Percentiles rank a stretch among this genome's conserved stretches.
phyloP scores from a whole-genome alignment of 2,888 invertebrate species.

The Hypomecis punctinalis region DNA sequence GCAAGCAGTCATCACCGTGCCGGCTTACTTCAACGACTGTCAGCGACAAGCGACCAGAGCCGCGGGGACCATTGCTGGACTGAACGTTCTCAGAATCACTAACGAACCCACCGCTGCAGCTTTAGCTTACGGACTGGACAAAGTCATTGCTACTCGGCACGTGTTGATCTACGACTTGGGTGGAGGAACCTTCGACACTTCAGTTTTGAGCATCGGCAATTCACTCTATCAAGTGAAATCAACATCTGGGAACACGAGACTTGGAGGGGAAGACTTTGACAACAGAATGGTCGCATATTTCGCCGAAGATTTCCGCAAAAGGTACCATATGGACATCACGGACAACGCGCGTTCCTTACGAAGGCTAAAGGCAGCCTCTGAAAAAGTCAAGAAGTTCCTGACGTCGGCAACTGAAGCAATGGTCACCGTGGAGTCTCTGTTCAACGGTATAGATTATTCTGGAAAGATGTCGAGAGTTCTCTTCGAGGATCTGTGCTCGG shows the following conservation, averaged over 20 bases:
- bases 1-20: slow-evolving; percentile 72
- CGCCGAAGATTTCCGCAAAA: slow-evolving; percentile 65
- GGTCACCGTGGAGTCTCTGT: slow-evolving; percentile 59
- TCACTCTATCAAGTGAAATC: slow-evolving; percentile 66
- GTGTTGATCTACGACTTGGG: slow-evolving; percentile 70
- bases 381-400: slow-evolving; percentile 61
- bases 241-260: slow-evolving; percentile 61
- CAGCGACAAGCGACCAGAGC: slow-evolving; percentile 67
- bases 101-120: slow-evolving; percentile 74
- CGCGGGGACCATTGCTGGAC: slow-evolving; percentile 66
- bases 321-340: slow-evolving; percentile 55
- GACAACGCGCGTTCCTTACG: slow-evolving; percentile 53
- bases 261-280: slow-evolving; percentile 76
- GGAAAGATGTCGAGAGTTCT: slow-evolving; percentile 58
- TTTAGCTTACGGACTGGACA: slow-evolving; percentile 64
- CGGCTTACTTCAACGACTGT: slow-evolving; percentile 69
- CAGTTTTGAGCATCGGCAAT: slow-evolving; percentile 60
- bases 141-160: slow-evolving; percentile 54
- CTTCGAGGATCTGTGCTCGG: slow-evolving; percentile 72
- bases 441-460: slow-evolving; percentile 61
- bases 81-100: slow-evolving; percentile 64
- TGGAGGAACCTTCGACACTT: slow-evolving; percentile 71
- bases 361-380: slow-evolving; percentile 64
- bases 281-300: slow-evolving; percentile 67
- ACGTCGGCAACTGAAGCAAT: slow-evolving; percentile 60